Conservation (phyloP, 1,140 invertebrate species). For the Conopomorpha cramerella region DNA sequence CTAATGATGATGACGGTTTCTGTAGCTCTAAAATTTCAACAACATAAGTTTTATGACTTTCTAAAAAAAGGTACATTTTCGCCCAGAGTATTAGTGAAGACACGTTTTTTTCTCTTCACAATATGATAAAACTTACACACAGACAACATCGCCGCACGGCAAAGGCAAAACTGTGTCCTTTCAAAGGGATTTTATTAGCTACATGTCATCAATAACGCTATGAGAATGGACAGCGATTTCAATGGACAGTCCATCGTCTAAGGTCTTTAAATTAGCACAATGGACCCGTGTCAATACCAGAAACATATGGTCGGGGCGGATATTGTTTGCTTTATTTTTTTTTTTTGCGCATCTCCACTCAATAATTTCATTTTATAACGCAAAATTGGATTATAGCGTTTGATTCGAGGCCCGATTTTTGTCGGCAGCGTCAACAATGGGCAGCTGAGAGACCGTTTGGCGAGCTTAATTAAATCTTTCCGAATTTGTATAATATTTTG, state of each 20-base stretch:
- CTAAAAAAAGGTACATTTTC: too few relatives aligned
- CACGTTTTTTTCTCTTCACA: too few relatives aligned
- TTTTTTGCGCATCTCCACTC: too few relatives aligned
- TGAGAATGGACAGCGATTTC: conserved; percentile 16
- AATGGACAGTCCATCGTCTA: conserved; percentile 19
- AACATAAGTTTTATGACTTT: too few relatives aligned
- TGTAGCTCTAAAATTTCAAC: too few relatives aligned
- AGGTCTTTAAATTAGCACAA: conserved; percentile 35
- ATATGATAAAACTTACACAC: too few relatives aligned
- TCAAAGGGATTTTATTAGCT: conserved; percentile 35
- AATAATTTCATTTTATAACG: too few relatives aligned
- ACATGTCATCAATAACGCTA: conserved; percentile 25
- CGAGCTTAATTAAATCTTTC: conserved; percentile 21
- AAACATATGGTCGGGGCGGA: conserved; percentile 24
- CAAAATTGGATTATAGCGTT: conserved; percentile 45
- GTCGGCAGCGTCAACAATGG: conserved; percentile 21
- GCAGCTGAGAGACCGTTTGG: conserved; percentile 12
- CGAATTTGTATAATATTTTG: conserved; percentile 24
- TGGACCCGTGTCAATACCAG: conserved; percentile 12
- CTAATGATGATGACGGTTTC: too few relatives aligned
- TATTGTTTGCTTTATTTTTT: conserved; percentile 17
- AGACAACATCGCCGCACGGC: too few relatives aligned
- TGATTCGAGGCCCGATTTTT: conserved; percentile 17
- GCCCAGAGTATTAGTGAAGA: too few relatives aligned
- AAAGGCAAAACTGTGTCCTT: too few relatives aligned